Evolutionary conservation across 2,888 invertebrate genomes (phyloP).

Genomic region (Lepidonotus clava): DNA sequence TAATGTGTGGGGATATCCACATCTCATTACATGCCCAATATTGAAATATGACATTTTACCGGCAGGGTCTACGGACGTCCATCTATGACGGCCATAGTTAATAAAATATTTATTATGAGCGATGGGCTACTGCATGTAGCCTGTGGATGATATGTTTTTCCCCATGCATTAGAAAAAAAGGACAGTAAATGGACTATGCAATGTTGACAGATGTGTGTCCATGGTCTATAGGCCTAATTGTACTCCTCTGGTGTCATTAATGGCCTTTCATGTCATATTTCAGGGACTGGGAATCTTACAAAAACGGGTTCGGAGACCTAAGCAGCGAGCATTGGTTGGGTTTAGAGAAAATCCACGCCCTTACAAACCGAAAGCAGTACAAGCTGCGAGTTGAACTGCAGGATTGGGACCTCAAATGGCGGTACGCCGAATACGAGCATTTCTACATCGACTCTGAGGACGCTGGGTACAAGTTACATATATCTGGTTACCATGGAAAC

Average conservation of each 20-base stretch:
- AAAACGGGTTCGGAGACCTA: constrained; percentile 51
- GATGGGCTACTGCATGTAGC: too few species aligned
- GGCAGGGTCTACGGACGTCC: too few species aligned
- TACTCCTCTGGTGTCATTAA: not conserved
- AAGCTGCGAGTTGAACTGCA: constrained; percentile 53
- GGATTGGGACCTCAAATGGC: constrained; percentile 53
- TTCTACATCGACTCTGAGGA: constrained; percentile 48
- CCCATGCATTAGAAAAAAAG: too few species aligned
- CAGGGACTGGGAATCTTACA: constrained; percentile 54
- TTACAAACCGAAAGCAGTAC: constrained; percentile 51
- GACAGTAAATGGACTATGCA: too few species aligned
- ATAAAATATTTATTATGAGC: too few species aligned
- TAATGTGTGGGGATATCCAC: too few species aligned
- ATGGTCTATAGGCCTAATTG: not conserved
- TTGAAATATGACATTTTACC: too few species aligned
- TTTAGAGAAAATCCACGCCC: constrained; percentile 47
- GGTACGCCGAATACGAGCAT: constrained; percentile 52
- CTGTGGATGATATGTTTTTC: too few species aligned
- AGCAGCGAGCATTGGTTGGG: constrained; percentile 56
- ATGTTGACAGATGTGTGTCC: not conserved
- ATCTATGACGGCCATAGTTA: too few species aligned
- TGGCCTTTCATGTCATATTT: not conserved
- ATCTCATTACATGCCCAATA: too few species aligned
- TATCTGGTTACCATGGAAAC: constrained; percentile 57
- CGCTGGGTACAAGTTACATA: constrained; percentile 51